These are phyloP conservation scores for Rhopalosiphum maidis DNA, from an alignment of 1,140 invertebrate species.

Conservation along the genomic window DNA sequence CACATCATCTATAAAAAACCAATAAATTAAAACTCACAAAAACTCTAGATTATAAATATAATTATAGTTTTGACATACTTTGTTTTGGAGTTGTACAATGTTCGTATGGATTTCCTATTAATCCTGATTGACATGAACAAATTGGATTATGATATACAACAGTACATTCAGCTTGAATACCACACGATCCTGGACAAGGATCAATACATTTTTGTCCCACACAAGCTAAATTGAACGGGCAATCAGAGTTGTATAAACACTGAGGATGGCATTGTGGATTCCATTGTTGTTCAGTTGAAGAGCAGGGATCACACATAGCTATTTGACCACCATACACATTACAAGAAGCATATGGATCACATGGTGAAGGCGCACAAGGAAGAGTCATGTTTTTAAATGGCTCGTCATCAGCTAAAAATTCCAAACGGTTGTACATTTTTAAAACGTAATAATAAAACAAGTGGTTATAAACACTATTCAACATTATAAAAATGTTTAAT, in stretches of 20 bases:
- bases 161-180: conserved; percentile 77
- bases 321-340: conserved; percentile 73
- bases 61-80: conserved; percentile 62
- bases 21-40: not conserved
- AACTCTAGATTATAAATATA: not conserved
- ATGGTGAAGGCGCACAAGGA: conserved; percentile 78
- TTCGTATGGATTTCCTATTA: conserved; percentile 83
- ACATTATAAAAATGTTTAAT: not conserved
- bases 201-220: conserved; percentile 77
- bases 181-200: conserved; percentile 83
- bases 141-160: conserved; percentile 79
- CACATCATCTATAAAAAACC: conserved; percentile 60
- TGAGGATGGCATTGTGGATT: conserved; percentile 78
- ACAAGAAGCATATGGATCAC: conserved; percentile 74
- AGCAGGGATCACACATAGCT: conserved; percentile 81
- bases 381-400: conserved; percentile 68
- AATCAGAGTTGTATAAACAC: conserved; percentile 79
- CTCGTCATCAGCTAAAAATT: conserved; percentile 62
- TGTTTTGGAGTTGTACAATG: conserved; percentile 70
- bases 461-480: not conserved
- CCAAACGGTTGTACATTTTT: not conserved
- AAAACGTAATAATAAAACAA: too few relatives aligned
- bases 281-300: conserved; percentile 70
- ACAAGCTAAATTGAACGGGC: conserved; percentile 79
- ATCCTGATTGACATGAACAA: conserved; percentile 74